These are phyloP conservation scores for Semnopithecus entellus DNA, from an alignment of 2,113 vertebrate species.

Conservation along the genomic window DNA sequence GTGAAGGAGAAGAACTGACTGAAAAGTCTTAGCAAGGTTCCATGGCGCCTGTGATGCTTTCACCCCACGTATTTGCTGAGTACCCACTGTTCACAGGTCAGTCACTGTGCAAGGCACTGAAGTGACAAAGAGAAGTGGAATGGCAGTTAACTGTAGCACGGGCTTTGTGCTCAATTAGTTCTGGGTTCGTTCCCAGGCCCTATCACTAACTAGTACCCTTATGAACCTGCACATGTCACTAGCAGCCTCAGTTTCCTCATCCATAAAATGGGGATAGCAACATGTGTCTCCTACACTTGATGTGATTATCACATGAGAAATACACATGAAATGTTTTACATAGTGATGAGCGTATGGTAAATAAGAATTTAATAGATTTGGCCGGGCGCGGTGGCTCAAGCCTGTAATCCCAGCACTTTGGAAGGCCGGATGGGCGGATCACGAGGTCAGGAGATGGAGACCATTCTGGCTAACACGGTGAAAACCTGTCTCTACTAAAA, in stretches of 20 bases:
- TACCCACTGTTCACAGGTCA: neutral
- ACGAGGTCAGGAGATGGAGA: too few species aligned
- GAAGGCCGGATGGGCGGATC: too few species aligned
- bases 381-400: too few species aligned
- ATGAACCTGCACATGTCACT: neutral
- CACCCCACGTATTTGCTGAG: rapidly evolving
- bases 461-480: too few species aligned
- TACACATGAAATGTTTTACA: neutral
- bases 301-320: neutral
- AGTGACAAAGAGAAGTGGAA: neutral
- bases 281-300: neutral
- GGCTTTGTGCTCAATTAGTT: neutral
- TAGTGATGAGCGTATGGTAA: neutral
- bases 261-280: neutral
- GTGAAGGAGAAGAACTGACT: neutral
- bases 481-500: too few species aligned
- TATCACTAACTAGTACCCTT: neutral
- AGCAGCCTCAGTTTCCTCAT: neutral
- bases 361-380: neutral
- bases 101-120: too few species aligned
- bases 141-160: neutral
- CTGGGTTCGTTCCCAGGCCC: neutral
- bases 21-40: neutral
- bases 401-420: too few species aligned
- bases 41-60: rapidly evolving